Conservation (phyloP, 2,888 invertebrate genomes). For the Rhabditoides inermis region DNA sequence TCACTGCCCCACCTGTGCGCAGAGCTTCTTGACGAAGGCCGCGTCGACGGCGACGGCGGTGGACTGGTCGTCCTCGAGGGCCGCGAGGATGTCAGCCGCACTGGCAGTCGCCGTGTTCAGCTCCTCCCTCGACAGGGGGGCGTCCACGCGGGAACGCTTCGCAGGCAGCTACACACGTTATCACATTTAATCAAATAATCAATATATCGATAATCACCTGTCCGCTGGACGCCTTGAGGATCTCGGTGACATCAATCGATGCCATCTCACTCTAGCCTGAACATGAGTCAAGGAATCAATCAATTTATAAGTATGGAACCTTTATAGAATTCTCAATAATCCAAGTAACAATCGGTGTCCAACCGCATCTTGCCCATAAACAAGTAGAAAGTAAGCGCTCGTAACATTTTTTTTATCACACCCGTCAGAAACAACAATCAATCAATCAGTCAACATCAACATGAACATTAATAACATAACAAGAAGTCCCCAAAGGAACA, state of each 20-base stretch:
- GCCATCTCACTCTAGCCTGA: too few species aligned
- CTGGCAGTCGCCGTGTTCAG: conserved; percentile 12
- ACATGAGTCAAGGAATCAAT: too few species aligned
- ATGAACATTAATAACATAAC: too few species aligned
- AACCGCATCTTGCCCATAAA: too few species aligned
- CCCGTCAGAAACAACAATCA: too few species aligned
- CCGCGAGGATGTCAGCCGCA: conserved; percentile 35
- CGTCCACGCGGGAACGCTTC: conserved; percentile 28
- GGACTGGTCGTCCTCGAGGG: conserved; percentile 33
- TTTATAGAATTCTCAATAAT: too few species aligned
- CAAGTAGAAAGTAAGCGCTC: too few species aligned
- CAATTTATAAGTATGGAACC: too few species aligned
- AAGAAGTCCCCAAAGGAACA: too few species aligned
- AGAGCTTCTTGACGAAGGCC: conserved; percentile 35
- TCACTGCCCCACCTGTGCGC: conserved; percentile 19
- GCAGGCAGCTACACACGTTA: conserved; percentile 22
- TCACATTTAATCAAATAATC: not conserved
- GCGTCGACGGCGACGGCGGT: conserved; percentile 32
- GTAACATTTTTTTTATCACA: too few species aligned
- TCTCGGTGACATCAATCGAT: conserved; percentile 31
- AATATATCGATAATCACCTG: conserved; percentile 2
- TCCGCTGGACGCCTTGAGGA: conserved; percentile 16
- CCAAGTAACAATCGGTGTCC: too few species aligned
- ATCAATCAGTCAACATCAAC: too few species aligned
- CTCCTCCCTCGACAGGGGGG: not conserved